Conservation (phyloP, 2,113 vertebrate genomes). For the Stictonetta naevosa region DNA sequence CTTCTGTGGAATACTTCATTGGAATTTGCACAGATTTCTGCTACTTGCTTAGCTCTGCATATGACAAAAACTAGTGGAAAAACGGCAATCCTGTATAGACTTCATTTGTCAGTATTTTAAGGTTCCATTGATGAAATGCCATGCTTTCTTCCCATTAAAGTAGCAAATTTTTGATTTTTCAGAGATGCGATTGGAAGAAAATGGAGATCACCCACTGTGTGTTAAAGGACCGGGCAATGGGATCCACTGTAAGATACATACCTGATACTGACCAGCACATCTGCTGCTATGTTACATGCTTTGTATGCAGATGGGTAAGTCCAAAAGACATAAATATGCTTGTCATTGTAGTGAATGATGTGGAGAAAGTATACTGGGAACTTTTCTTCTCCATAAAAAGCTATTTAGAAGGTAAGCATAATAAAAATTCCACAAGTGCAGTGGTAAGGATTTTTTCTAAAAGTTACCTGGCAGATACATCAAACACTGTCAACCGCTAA, state of each 20-base stretch:
- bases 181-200: background rate
- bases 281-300: background rate
- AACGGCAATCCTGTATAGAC: background rate
- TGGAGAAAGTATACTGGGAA: background rate
- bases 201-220: background rate
- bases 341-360: background rate
- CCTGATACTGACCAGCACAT: accelerated
- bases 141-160: background rate
- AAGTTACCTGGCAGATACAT: background rate
- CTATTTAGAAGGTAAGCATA: background rate
- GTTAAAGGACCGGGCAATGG: accelerated
- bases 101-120: background rate
- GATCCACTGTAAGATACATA: background rate
- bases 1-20: background rate
- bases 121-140: background rate
- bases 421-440: background rate
- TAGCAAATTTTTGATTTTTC: background rate
- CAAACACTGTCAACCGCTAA: background rate
- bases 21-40: background rate
- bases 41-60: background rate
- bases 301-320: background rate
- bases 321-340: background rate
- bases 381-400: background rate
- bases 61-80: background rate
- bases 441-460: background rate